Evolutionary conservation across 2,888 invertebrate genomes (phyloP), one percentile per base, ranked within the genome.

Genomic region (Chironomus riparius): DNA sequence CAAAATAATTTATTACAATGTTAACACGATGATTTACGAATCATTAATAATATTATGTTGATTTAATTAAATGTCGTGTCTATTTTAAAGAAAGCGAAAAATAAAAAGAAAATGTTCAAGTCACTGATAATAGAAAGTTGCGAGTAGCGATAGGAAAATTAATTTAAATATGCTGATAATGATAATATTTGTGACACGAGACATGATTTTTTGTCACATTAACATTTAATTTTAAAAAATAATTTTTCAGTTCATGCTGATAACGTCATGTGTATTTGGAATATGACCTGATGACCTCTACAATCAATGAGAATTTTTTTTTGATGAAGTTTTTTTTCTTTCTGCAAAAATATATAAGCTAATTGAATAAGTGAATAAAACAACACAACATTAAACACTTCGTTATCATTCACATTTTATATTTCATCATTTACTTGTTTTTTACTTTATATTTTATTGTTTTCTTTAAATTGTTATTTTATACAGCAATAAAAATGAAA

Each of bases 301-400:
- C 15, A 56, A 56, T 56, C 56, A 56, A 56, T 15, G 56, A 18
- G 56, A 56, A 18, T 18, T 15, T n/a, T 50, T 18, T 15, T 50
- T 56, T 56, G 15, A 56, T 56, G 50, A 50, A 24, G 3, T 24
- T 3, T 24, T 3, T 3, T 24, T 24, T 24, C 22, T 24, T 24
- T 24, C 2, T 24, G 22, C 22, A 24, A 3, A 24, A 38, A 7
- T 38, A 38, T 38, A 38, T 38, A 38, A 38, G 22, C 24, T 65
- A 65, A 65, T 65, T 65, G 24, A 65, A 65, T 22, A 56, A 56
- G 56, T 18, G 38, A 38, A 38, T 15, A 56, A 56, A 62, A 13
- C 21, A 24, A 65, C 65, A 65, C 65, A 65, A 65, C 22, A 65
- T 65, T 65, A 21, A 22, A 65, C 65, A 65, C 65, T 65, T 65